A percentile compares a stretch with the other conserved stretches of the same genome.
Conservation (phyloP, 2,888 invertebrate genomes). For the Azorinus chamasolen region DNA sequence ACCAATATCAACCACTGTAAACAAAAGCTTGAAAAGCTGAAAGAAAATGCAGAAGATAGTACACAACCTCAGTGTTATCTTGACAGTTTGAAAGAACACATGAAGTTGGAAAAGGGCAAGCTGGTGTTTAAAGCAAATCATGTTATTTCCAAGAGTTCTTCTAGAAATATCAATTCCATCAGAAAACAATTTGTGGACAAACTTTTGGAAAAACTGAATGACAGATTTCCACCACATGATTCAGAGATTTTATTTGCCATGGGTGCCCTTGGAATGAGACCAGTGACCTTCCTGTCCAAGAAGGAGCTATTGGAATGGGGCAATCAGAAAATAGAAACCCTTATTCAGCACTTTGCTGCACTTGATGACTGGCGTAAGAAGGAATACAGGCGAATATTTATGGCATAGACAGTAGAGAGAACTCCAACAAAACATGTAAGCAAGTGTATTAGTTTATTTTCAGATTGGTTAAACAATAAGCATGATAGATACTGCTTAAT, state of each 20-base stretch:
- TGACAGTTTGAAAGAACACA: conserved; percentile 12
- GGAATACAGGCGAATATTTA: conserved; percentile 2
- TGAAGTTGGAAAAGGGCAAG: background rate
- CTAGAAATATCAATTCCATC: conserved; percentile 2
- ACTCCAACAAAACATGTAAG: too few species aligned
- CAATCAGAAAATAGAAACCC: conserved; percentile 4
- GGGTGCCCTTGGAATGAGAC: conserved; percentile 12
- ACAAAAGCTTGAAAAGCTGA: too few species aligned
- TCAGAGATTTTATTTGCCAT: conserved; percentile 4
- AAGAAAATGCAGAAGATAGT: background rate
- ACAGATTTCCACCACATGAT: conserved; percentile 3
- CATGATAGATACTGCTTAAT: too few species aligned
- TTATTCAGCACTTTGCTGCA: conserved; percentile 13
- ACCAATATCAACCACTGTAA: too few species aligned
- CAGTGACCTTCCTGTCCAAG: conserved; percentile 4
- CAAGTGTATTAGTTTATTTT: too few species aligned
- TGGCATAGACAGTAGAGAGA: background rate
- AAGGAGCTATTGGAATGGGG: conserved; percentile 12
- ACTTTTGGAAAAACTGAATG: conserved; percentile 11
- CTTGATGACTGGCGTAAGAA: background rate
- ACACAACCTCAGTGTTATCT: background rate
- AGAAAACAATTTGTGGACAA: conserved; percentile 12
- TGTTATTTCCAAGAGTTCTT: conserved; percentile 5
- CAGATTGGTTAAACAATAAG: too few species aligned
- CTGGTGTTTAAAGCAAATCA: conserved; percentile 1